Percentiles rank a stretch among this genome's conserved stretches.
Conservation (phyloP, 2,113 vertebrate species). For the Platysternon megacephalum region DNA sequence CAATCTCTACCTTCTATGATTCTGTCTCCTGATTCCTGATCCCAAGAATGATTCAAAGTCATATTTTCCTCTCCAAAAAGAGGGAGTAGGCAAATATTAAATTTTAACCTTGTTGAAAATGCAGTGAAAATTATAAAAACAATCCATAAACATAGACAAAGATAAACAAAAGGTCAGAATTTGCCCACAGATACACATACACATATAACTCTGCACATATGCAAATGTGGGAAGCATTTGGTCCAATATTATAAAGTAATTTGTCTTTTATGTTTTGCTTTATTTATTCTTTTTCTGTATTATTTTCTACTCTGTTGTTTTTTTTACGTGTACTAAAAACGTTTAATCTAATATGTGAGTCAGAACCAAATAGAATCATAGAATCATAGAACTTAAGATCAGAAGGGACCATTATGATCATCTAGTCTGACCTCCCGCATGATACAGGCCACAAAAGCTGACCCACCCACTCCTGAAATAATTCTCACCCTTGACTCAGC, state of each 20-base stretch:
- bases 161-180: not conserved
- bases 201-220: not conserved
- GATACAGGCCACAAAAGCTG: no score
- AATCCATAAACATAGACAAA: not conserved
- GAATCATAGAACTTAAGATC: no score
- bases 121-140: not conserved
- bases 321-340: not conserved
- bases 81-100: not conserved
- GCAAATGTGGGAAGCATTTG: not conserved
- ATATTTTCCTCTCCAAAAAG: not conserved
- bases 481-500: no score
- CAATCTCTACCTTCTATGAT: not conserved
- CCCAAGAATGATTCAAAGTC: not conserved
- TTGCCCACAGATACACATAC: not conserved
- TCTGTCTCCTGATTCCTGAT: not conserved
- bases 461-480: no score
- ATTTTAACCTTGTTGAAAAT: not conserved
- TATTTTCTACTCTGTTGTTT: not conserved
- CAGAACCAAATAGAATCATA: no score
- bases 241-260: not conserved
- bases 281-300: not conserved
- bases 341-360: not conserved
- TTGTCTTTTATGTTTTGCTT: not conserved
- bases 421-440: no score
- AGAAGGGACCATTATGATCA: no score